These are phyloP conservation scores for Goniozus legneri DNA, from an alignment of 1,140 invertebrate genomes.

Conservation along the genomic window DNA sequence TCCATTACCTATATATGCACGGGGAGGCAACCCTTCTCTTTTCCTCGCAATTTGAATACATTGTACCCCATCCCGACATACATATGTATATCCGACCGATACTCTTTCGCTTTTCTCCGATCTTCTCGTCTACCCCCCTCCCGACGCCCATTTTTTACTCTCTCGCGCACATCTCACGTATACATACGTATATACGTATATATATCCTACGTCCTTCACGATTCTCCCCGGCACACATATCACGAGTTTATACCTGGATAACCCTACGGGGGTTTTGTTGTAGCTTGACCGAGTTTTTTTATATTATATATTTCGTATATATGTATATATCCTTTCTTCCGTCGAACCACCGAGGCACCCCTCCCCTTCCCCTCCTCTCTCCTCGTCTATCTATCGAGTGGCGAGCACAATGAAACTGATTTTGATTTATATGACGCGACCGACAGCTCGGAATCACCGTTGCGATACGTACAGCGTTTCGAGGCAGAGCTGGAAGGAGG, in stretches of 20 bases:
- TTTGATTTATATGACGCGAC: slow-evolving; percentile 54
- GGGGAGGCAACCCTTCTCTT: slow-evolving; percentile 45
- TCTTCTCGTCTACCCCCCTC: slow-evolving; percentile 1
- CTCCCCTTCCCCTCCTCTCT: slow-evolving; percentile 17
- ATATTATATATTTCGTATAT: too few species aligned
- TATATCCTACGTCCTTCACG: slow-evolving; percentile 4
- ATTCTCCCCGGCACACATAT: slow-evolving; percentile 19
- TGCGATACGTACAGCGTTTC: slow-evolving; percentile 27
- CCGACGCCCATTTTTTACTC: slow-evolving; percentile 12
- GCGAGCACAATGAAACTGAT: slow-evolving; percentile 48
- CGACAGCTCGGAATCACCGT: slow-evolving; percentile 39
- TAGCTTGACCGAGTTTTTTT: slow-evolving; percentile 52
- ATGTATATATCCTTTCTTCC: slow-evolving; percentile 18
- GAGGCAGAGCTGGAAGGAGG: slow-evolving; percentile 23
- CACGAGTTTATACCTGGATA: slow-evolving; percentile 38
- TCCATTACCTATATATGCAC: slow-evolving; percentile 28
- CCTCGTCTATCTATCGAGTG: slow-evolving; percentile 8
- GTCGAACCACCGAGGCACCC: slow-evolving; percentile 12
- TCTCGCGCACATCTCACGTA: slow-evolving; percentile 13
- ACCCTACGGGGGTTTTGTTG: slow-evolving; percentile 40
- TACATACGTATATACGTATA: neutral
- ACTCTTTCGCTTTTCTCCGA: slow-evolving; percentile 27
- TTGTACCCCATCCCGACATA: slow-evolving; percentile 51
- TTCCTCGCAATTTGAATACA: slow-evolving; percentile 54
- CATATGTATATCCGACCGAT: slow-evolving; percentile 55